Evolutionary conservation across 35 echinoderm and acorn worm genomes (phyloP).

Genomic region (Heliocidaris erythrogramma): DNA sequence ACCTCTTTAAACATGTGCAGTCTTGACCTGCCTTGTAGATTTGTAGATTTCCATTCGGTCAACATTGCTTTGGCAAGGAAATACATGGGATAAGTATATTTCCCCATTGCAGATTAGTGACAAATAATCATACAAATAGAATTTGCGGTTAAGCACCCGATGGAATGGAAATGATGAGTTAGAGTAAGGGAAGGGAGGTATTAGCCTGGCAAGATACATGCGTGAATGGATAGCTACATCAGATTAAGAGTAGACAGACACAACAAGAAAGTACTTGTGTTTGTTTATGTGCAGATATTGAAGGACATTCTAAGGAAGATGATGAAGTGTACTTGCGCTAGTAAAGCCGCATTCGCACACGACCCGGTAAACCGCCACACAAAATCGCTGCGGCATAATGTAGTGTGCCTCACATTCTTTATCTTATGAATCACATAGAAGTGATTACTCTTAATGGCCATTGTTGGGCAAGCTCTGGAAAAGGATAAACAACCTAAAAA

Average conservation of each 20-base stretch:
- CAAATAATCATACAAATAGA: neutral
- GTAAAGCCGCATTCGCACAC: too few relatives aligned
- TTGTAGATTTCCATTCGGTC: neutral
- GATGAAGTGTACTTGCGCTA: too few relatives aligned
- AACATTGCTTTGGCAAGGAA: neutral
- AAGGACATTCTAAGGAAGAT: too few relatives aligned
- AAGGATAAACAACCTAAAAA: too few relatives aligned
- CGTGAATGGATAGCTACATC: neutral
- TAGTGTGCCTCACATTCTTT: too few relatives aligned
- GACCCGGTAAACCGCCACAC: too few relatives aligned
- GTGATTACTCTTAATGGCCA: too few relatives aligned
- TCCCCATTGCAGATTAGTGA: neutral
- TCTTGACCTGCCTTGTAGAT: neutral
- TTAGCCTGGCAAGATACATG: neutral
- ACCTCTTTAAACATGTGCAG: neutral
- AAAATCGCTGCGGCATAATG: too few relatives aligned
- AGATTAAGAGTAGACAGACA: neutral
- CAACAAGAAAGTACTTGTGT: too few relatives aligned
- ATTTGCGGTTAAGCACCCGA: neutral
- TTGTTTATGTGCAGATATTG: too few relatives aligned
- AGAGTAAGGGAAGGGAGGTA: neutral
- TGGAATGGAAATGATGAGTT: conserved; percentile 4
- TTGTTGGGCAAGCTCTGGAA: too few relatives aligned
- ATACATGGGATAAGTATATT: neutral
- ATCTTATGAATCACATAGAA: too few relatives aligned